phyloP scores from a whole-genome alignment of 2,113 vertebrate genomes.

The Cynopterus brachyotis region DNA sequence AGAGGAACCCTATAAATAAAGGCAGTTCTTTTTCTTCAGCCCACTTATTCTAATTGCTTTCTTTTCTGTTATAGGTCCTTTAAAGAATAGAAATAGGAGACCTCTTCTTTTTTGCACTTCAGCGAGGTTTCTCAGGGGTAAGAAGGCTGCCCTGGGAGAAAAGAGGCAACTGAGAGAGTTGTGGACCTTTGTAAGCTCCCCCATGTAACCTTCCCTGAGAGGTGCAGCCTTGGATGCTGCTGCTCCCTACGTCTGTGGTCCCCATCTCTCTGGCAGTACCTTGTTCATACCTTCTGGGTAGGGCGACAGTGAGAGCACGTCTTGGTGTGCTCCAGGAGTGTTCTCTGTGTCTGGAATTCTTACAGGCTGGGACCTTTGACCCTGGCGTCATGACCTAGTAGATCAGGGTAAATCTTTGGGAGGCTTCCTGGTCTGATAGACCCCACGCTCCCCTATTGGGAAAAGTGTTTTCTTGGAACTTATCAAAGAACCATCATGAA shows the following conservation, averaged over 20 bases:
- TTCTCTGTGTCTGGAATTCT: neutral
- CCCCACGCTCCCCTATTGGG: neutral
- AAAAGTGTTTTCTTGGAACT: neutral
- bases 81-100: neutral
- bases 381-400: neutral
- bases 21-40: neutral
- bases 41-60: neutral
- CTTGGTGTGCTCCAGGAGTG: neutral
- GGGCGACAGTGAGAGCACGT: neutral
- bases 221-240: neutral
- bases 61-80: neutral
- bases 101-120: neutral
- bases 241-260: neutral
- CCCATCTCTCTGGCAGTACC: neutral
- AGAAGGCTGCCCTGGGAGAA: neutral
- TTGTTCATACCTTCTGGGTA: neutral
- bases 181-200: neutral
- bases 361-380: neutral
- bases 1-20: neutral
- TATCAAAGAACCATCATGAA: neutral
- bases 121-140: neutral
- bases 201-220: accelerated
- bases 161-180: neutral
- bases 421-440: neutral
- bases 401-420: neutral